These are phyloP conservation scores for Theretra japonica DNA, from an alignment of 2,888 invertebrate species.

Conservation along the genomic window DNA sequence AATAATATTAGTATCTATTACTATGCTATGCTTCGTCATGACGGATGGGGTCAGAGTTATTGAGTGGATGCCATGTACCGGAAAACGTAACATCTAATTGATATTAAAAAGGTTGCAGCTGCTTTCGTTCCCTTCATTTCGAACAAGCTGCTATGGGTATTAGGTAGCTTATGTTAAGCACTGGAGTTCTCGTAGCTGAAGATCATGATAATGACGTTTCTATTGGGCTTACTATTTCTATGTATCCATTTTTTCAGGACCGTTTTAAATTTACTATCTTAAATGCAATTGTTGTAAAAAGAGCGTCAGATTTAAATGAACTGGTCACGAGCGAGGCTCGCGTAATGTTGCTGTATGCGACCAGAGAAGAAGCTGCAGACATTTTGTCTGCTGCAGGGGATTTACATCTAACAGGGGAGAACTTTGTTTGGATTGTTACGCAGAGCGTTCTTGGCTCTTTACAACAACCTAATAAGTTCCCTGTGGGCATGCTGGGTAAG, in stretches of 20 bases:
- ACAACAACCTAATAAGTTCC: conserved; percentile 89
- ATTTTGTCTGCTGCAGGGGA: conserved; percentile 91
- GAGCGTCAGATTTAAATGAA: conserved; percentile 90
- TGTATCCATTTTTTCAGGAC: conserved; percentile 58
- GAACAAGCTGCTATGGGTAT: too few relatives aligned
- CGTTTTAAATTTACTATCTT: conserved; percentile 90
- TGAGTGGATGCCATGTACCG: too few relatives aligned
- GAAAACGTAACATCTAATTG: too few relatives aligned
- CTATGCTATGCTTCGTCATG: too few relatives aligned
- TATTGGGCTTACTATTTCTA: too few relatives aligned
- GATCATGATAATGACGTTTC: too few relatives aligned
- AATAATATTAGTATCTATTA: neutral
- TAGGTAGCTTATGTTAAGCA: too few relatives aligned
- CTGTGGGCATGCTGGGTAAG: conserved; percentile 96
- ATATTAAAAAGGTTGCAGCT: neutral
- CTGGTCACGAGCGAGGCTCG: conserved; percentile 95
- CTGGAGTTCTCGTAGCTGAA: too few relatives aligned
- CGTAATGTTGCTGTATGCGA: conserved; percentile 96
- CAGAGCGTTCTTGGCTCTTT: conserved; percentile 95
- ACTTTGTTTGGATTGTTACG: conserved; percentile 98
- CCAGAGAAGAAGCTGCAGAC: conserved; percentile 93
- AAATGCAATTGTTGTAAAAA: conserved; percentile 93
- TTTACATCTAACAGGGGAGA: conserved; percentile 93
- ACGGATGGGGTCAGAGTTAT: too few relatives aligned
- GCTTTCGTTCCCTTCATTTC: too few relatives aligned